Base-by-base conservation (phyloP, 1,140 invertebrate genomes). In the Aphelinus certus region DNA sequence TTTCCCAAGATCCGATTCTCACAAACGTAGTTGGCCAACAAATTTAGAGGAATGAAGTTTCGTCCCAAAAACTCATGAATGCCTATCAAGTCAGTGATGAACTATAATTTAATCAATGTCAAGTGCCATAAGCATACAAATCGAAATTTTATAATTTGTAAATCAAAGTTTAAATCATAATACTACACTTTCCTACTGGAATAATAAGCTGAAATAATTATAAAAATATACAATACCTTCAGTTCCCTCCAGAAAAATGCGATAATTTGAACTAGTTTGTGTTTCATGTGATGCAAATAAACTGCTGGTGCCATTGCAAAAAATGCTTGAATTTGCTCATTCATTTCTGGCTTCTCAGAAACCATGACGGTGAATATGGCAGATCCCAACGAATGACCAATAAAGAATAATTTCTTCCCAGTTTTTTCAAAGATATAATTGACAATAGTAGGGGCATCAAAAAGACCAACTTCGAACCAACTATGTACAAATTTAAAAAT, bases 381-480 rank as follows among this genome's bases (percentile, higher is more conserved):
- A 1, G 90, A 90, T 42, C 92, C 92, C 85, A 93, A 91, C 2
- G 91, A 92, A 83, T 92, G 90, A 3, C 85, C 88, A 2, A 88
- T 64, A 79, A 92, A 93, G 76, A 83, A 86, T 1, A 93, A 68
- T 71, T 88, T 82, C 47, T 87, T 80, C 1, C 83, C 83, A 1
- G 91, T 92, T 7, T 73, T 73, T 4, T 86, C 79, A 26, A 92
- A 76, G n/a, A 91, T 88, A 78, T 90, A 89, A 79, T 93, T 89
- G 49, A 93, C 89, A 75, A 89, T 88, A 2, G 91, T 89, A 10
- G 92, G 89, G 5, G 92, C 76, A 82, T 93, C 92, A 76, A 89
- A 90, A 47, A 86, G 75, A 3, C 91, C 91, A 88, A 93, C 92
- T 81, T 93, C 90, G 79, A 93, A 90, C 83, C 88, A 93, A 56